These are phyloP conservation scores for Otolemur garnettii DNA, from an alignment of 2,113 vertebrate genomes.

Conservation along the genomic window DNA sequence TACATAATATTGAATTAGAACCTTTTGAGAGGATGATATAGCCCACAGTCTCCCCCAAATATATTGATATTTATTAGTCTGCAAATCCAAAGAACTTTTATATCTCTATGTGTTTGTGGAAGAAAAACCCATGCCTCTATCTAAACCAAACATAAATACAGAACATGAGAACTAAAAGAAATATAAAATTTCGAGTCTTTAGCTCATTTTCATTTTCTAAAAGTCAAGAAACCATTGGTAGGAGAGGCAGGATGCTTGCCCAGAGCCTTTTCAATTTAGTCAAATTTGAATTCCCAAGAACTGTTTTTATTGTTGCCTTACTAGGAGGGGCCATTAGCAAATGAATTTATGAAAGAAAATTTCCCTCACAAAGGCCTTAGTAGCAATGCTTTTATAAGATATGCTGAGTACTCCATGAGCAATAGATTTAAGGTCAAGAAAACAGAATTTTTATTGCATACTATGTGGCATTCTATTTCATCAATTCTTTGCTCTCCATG, in stretches of 20 bases:
- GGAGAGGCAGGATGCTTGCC: not conserved
- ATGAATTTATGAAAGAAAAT: slow-evolving; percentile 82
- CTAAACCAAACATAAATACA: not conserved
- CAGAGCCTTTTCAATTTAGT: slow-evolving; percentile 61
- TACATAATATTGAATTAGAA: not conserved
- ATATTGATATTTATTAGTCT: not conserved
- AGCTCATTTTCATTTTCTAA: not conserved
- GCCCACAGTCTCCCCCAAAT: not conserved
- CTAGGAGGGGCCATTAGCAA: slow-evolving; percentile 73
- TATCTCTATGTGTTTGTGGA: not conserved
- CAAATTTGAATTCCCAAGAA: slow-evolving; percentile 78
- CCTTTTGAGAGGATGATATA: not conserved
- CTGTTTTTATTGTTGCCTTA: slow-evolving; percentile 81
- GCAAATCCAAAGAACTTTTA: not conserved
- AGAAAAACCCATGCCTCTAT: not conserved
- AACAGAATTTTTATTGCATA: slow-evolving; percentile 87
- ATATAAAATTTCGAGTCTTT: not conserved
- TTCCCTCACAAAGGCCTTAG: slow-evolving; percentile 67
- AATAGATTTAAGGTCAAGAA: slow-evolving; percentile 87
- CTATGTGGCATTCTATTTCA: slow-evolving; percentile 88
- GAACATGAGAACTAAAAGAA: not conserved
- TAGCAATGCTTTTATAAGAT: slow-evolving; percentile 84
- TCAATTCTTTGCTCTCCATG: slow-evolving; percentile 87
- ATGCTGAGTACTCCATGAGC: slow-evolving; percentile 78
- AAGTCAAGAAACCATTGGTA: not conserved